Base-by-base conservation (phyloP, 2,113 vertebrate genomes). In the Ramphastos sulfuratus region DNA sequence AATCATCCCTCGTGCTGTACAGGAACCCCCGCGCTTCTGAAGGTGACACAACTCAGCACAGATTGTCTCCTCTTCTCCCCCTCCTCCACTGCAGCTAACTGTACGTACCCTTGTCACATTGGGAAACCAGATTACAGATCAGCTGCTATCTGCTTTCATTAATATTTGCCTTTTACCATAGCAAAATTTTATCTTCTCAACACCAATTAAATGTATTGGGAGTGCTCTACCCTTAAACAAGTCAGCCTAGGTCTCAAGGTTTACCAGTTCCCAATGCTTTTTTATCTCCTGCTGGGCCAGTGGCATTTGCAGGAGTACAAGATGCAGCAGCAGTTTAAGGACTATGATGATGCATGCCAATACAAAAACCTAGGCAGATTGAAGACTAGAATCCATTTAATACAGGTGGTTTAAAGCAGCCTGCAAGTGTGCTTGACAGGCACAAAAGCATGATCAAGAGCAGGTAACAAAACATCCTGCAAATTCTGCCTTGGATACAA, bases 1-100 rank as follows among this genome's bases (percentile, higher is more conserved):
- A 69, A 65, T 89, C 91, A 89, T 69, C 23, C 39, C 77, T 33
- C 23, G 2, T 30, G 87, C 87, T 33, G 46, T 2, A 55, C 58
- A 72, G 84, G 84, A 94, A 9, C 91, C 91, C 89, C 81, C 77
- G 2, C 27, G 50, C 83, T 90, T 64, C 54, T 64, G 42, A 69
- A 91, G 91, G 93, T 88, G 91, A 91, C 93, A 82, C 70, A 93
- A 84, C 93, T 69, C 63, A 39, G 93, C 87, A 95, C 87, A 95
- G 91, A 94, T 69, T 94, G 95, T 85, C 77, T 92, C 12, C 5
- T 84, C 61, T 84, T 78, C 77, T 86, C 61, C 23, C 86, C 91
- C 87, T 92, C 92, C 87, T 89, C 85, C 92, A 75, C 87, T 1
- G 48, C 13, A 10, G 54, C 2, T 1, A 70, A 69, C 61, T 0